phyloP scores from a whole-genome alignment of 1,140 invertebrate genomes.

The Orchesella cincta region DNA sequence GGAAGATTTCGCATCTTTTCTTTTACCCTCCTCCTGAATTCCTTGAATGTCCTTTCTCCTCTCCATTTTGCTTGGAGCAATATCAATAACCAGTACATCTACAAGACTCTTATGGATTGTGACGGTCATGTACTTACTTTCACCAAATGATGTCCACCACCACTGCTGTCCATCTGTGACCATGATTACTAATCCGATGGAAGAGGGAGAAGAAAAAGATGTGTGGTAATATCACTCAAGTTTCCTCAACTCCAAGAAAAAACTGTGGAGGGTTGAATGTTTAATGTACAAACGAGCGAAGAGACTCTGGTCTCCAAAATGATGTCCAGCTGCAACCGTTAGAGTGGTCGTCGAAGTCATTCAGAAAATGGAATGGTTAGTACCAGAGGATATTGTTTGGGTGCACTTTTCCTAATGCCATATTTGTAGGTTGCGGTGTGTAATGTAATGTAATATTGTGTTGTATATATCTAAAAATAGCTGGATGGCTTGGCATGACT shows the following conservation, averaged over 20 bases:
- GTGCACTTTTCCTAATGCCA: background rate
- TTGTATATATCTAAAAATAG: too few species aligned
- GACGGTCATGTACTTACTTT: background rate
- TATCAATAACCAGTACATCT: slow-evolving; percentile 18
- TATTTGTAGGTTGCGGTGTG: too few species aligned
- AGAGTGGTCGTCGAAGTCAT: background rate
- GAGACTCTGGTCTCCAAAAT: background rate
- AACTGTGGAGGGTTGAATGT: background rate
- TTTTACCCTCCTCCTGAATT: slow-evolving; percentile 3
- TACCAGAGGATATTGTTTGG: slow-evolving; percentile 6
- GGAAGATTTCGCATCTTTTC: background rate
- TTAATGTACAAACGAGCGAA: slow-evolving; percentile 2
- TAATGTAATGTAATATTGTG: too few species aligned
- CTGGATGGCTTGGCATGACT: background rate
- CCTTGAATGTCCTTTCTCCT: background rate
- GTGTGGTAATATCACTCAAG: background rate
- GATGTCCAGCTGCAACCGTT: slow-evolving; percentile 5
- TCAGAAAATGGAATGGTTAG: background rate
- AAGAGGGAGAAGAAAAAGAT: background rate
- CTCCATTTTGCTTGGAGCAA: background rate
- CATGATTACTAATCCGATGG: slow-evolving; percentile 17
- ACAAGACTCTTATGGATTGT: background rate
- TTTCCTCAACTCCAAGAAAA: background rate
- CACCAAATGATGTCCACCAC: slow-evolving; percentile 20
- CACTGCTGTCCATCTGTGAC: slow-evolving; percentile 25